phyloP scores from a whole-genome alignment of 2,888 invertebrate genomes.

The Arrhopalites spinosus region DNA sequence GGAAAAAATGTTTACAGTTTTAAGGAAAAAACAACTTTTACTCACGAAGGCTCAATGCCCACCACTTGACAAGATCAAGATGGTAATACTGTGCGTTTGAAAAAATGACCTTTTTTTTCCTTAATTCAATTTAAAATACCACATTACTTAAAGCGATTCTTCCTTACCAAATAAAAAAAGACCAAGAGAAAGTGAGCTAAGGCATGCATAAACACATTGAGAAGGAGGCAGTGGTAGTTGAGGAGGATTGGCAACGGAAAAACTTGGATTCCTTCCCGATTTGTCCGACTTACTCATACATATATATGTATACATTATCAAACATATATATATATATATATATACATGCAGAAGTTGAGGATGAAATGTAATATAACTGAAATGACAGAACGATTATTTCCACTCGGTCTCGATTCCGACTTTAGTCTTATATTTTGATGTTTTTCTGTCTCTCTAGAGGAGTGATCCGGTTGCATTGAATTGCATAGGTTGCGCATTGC shows the following conservation, averaged over 20 bases:
- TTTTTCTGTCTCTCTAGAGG: constrained; percentile 18
- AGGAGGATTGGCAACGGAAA: neutral
- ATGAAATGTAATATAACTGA: constrained; percentile 30
- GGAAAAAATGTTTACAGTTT: neutral
- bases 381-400: constrained; percentile 28
- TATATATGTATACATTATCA: neutral
- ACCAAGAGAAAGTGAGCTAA: neutral
- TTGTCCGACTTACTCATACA: constrained; percentile 24
- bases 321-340: no score
- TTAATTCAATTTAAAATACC: constrained; percentile 30
- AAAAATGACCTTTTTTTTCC: constrained; percentile 27
- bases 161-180: neutral
- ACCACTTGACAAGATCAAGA: constrained; percentile 25
- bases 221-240: neutral
- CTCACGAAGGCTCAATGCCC: neutral
- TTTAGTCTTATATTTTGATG: constrained; percentile 15
- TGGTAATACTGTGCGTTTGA: constrained; percentile 11
- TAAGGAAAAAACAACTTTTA: neutral
- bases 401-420: constrained; percentile 24
- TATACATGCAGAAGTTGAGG: neutral
- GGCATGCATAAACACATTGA: neutral
- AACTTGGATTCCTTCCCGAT: constrained; percentile 18
- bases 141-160: constrained; percentile 26
- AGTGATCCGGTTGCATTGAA: constrained; percentile 23
- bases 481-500: constrained; percentile 29